These are phyloP conservation scores for Epinephelus lanceolatus DNA, from an alignment of 2,113 vertebrate species.

Conservation along the genomic window DNA sequence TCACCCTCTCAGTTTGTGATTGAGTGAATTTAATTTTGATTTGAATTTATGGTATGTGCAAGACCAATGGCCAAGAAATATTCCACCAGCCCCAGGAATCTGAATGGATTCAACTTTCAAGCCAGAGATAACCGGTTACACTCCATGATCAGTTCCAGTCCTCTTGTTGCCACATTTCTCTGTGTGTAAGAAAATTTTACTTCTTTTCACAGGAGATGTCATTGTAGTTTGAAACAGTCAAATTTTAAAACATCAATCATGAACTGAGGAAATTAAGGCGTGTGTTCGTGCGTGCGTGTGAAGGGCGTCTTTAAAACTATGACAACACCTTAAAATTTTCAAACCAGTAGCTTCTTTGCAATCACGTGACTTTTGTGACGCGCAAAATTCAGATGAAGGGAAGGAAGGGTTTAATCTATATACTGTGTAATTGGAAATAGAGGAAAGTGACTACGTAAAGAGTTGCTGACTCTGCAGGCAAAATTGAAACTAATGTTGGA, in stretches of 20 bases:
- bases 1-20: background rate
- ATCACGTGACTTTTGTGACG: too few relatives aligned
- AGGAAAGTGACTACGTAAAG: too few relatives aligned
- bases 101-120: conserved; percentile 24
- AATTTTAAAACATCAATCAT: background rate
- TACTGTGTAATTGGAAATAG: too few relatives aligned
- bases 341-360: too few relatives aligned
- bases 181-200: background rate
- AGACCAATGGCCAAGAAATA: conserved; percentile 12
- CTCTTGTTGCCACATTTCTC: background rate
- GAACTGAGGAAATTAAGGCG: background rate
- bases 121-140: conserved; percentile 12
- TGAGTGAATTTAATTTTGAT: too few relatives aligned
- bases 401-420: too few relatives aligned
- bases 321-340: too few relatives aligned
- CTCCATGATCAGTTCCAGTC: conserved; percentile 6
- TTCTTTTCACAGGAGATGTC: background rate
- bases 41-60: background rate
- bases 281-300: too few relatives aligned
- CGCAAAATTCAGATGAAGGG: too few relatives aligned
- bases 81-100: conserved; percentile 10
- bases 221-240: background rate
- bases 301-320: background rate
- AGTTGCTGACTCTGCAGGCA: too few relatives aligned
- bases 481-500: too few relatives aligned